Evolutionary conservation across 2,888 invertebrate genomes (phyloP).

Genomic region (Azorinus chamasolen): DNA sequence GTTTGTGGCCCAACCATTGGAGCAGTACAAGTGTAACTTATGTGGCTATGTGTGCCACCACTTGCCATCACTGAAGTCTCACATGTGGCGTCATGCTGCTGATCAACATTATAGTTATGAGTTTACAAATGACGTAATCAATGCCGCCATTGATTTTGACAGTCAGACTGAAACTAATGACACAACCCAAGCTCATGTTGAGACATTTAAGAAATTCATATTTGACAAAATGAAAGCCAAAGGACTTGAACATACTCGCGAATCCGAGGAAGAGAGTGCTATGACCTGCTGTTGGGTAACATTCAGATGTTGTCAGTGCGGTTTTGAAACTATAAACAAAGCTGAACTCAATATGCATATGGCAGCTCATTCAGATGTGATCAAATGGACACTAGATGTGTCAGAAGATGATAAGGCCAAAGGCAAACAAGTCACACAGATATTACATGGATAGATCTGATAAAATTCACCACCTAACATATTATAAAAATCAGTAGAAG

Average conservation of each 20-base stretch:
- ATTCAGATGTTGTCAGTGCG: conserved; percentile 85
- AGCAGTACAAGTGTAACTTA: conserved; percentile 86
- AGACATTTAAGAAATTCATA: conserved; percentile 58
- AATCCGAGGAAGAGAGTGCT: conserved; percentile 56
- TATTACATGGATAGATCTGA: no score
- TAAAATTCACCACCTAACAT: no score
- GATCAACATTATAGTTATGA: conserved; percentile 85
- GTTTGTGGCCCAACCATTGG: conserved; percentile 85
- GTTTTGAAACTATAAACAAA: conserved; percentile 84
- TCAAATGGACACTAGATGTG: conserved; percentile 80
- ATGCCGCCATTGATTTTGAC: conserved; percentile 85
- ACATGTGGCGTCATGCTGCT: conserved; percentile 86
- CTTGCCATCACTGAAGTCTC: conserved; percentile 85
- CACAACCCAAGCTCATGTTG: conserved; percentile 61
- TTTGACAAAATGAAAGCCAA: conserved; percentile 68
- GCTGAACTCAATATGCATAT: conserved; percentile 83
- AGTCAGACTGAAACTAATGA: conserved; percentile 72
- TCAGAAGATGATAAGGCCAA: conserved; percentile 14
- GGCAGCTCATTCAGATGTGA: conserved; percentile 83
- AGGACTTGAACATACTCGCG: conserved; percentile 57
- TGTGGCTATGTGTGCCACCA: conserved; percentile 86
- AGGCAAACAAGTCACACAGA: no score
- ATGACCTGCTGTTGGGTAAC: conserved; percentile 81
- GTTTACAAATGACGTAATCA: conserved; percentile 84
- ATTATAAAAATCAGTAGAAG: no score